These are phyloP conservation scores for Acrobeloides nanus DNA, from an alignment of 2,888 invertebrate genomes.

Conservation along the genomic window DNA sequence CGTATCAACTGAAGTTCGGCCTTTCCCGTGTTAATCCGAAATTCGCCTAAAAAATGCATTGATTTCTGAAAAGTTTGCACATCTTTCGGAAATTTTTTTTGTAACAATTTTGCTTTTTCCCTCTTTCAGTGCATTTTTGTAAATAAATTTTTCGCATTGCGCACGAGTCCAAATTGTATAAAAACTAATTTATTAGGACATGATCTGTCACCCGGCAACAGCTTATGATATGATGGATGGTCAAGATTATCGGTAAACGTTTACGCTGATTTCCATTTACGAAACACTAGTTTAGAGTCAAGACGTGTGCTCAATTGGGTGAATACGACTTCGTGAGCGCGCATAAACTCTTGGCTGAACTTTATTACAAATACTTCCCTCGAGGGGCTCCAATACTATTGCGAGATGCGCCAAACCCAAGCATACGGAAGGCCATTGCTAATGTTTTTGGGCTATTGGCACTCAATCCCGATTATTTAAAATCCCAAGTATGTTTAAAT, in stretches of 20 bases:
- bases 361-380: conserved; percentile 50
- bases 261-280: no score
- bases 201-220: conserved; percentile 74
- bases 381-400: conserved; percentile 47
- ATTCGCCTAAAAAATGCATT: no score
- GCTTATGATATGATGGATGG: conserved; percentile 70
- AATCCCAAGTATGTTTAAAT: conserved; percentile 37
- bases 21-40: no score
- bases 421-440: conserved; percentile 43
- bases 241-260: conserved; percentile 46
- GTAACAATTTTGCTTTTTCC: no score
- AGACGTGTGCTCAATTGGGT: conserved; percentile 49
- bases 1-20: no score
- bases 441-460: conserved; percentile 42
- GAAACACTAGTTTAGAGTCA: no score
- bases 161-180: no score
- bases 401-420: conserved; percentile 48
- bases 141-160: no score
- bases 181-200: no score
- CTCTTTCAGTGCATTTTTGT: no score
- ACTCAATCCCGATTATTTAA: conserved; percentile 45
- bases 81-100: no score
- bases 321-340: conserved; percentile 49
- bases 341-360: conserved; percentile 48
- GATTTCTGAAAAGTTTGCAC: no score